phyloP scores from a whole-genome alignment of 1,140 invertebrate genomes.

The Galleria mellonella region DNA sequence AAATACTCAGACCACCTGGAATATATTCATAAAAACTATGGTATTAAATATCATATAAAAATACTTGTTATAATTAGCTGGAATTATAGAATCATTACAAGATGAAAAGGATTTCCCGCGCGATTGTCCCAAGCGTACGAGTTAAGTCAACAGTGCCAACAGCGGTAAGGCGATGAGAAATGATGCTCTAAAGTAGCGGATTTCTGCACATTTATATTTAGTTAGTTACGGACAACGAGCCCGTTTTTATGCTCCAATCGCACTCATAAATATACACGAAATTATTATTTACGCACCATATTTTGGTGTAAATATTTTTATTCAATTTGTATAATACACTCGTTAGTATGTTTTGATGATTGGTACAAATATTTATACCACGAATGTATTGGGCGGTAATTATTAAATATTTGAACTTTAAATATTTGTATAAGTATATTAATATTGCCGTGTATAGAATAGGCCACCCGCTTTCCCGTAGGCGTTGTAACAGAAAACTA shows the following conservation, averaged over 20 bases:
- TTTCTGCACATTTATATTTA: slow-evolving; percentile 47
- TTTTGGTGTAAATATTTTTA: slow-evolving; percentile 6
- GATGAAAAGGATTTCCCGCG: slow-evolving; percentile 20
- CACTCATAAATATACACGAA: slow-evolving; percentile 23
- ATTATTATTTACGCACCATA: slow-evolving; percentile 15
- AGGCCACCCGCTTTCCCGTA: too few relatives aligned
- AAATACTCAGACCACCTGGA: too few relatives aligned
- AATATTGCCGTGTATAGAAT: too few relatives aligned
- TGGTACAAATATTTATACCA: too few relatives aligned
- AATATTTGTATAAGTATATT: too few relatives aligned
- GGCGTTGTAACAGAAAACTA: too few relatives aligned
- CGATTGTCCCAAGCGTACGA: slow-evolving; percentile 32
- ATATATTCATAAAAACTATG: too few relatives aligned
- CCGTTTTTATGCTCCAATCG: slow-evolving; percentile 18
- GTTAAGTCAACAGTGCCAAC: slow-evolving; percentile 55
- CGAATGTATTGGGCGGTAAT: too few relatives aligned
- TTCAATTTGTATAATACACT: not conserved
- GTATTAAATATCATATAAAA: not conserved
- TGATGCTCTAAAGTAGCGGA: slow-evolving; percentile 55
- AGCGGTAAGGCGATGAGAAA: slow-evolving; percentile 53
- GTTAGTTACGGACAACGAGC: slow-evolving; percentile 13
- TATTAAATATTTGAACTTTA: too few relatives aligned
- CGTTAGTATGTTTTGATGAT: too few relatives aligned
- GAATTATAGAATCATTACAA: too few relatives aligned
- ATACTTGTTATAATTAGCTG: too few relatives aligned